Percentiles rank a stretch among this genome's conserved stretches.
These are phyloP conservation scores for Lonchura striata DNA, from an alignment of 2,113 vertebrate genomes.

Conservation along the genomic window DNA sequence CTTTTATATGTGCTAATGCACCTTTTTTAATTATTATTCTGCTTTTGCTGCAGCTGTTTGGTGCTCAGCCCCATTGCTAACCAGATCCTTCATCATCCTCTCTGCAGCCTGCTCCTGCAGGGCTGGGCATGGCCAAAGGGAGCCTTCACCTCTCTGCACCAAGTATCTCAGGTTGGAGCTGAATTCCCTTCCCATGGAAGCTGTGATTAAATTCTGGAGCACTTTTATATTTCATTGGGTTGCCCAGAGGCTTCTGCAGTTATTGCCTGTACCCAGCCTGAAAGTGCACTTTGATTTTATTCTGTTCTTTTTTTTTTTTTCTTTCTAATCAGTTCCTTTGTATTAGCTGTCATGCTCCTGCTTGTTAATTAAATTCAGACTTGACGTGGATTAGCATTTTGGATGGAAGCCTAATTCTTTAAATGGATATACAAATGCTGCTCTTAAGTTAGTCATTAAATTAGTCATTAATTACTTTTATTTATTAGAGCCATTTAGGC, in stretches of 20 bases:
- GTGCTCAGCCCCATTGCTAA: background rate
- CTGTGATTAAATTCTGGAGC: background rate
- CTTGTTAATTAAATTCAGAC: background rate
- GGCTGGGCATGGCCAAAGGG: background rate
- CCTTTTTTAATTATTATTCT: background rate
- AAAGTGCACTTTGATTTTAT: background rate
- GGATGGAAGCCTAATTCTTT: background rate
- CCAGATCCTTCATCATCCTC: fast-evolving
- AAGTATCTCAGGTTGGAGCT: background rate
- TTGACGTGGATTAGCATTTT: background rate
- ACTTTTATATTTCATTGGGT: background rate
- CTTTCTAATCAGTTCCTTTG: background rate
- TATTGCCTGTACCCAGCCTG: background rate
- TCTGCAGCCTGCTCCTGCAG: background rate
- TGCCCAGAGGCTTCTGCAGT: background rate
- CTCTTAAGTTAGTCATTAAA: background rate
- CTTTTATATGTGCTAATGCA: background rate
- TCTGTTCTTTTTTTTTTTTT: background rate
- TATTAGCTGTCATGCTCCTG: background rate
- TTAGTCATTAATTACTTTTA: background rate
- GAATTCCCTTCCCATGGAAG: background rate
- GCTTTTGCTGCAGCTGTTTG: background rate
- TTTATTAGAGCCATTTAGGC: background rate
- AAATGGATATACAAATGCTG: background rate
- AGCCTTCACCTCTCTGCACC: fast-evolving